These are phyloP conservation scores for Cynodonichthys magdalenae DNA, from an alignment of 2,797 vertebrate genomes.

Conservation along the genomic window DNA sequence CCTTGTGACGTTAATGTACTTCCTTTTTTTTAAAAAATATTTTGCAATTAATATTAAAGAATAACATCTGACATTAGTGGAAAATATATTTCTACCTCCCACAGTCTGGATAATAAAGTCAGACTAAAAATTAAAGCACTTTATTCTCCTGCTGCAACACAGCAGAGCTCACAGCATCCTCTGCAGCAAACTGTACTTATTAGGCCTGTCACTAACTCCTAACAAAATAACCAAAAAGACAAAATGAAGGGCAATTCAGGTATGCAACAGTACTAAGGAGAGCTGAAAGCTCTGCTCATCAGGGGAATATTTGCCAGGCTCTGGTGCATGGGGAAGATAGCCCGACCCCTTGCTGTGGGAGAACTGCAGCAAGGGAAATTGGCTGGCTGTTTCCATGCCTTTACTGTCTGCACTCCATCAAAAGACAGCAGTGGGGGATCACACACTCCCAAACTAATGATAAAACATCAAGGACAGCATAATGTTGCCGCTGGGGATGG, in stretches of 20 bases:
- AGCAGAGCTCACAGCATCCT: constrained; percentile 51
- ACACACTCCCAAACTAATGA: constrained; percentile 82
- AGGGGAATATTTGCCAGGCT: constrained; percentile 70
- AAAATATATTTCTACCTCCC: constrained; percentile 50
- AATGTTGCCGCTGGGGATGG: constrained; percentile 77
- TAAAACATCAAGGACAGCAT: constrained; percentile 85
- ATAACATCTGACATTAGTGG: constrained; percentile 44
- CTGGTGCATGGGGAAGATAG: constrained; percentile 70
- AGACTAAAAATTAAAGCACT: constrained; percentile 63
- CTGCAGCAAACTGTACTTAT: constrained; percentile 56
- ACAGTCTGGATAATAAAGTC: constrained; percentile 66
- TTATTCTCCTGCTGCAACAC: constrained; percentile 53
- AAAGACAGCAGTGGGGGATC: constrained; percentile 83
- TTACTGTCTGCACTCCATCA: constrained; percentile 83
- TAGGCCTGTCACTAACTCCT: constrained; percentile 63
- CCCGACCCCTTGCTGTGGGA: constrained; percentile 71
- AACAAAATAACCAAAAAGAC: constrained; percentile 68
- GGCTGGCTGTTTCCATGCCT: constrained; percentile 80
- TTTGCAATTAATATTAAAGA: constrained; percentile 57
- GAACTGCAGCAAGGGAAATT: constrained; percentile 78
- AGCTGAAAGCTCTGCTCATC: constrained; percentile 65
- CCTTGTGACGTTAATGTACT: constrained; percentile 10
- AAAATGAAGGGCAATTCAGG: constrained; percentile 73
- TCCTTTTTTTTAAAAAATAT: constrained; percentile 29
- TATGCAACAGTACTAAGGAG: constrained; percentile 66